Conservation (phyloP, 2,113 vertebrate species). For the Protobothrops mucrosquamatus region DNA sequence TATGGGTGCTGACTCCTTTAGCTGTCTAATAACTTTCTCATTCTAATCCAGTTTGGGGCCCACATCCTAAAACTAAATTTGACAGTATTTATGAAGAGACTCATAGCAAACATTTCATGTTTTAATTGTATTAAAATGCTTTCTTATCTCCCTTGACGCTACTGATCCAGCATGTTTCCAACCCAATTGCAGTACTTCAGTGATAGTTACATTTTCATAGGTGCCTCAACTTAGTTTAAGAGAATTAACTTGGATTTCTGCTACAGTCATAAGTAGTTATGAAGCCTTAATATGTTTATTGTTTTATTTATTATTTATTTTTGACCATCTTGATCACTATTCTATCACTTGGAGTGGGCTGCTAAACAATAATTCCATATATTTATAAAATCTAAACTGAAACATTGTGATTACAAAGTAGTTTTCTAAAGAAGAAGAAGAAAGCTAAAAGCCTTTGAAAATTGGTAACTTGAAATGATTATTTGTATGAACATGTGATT, state of each 20-base stretch:
- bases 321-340: background rate
- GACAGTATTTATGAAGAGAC: background rate
- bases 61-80: background rate
- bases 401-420: background rate
- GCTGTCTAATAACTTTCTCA: background rate
- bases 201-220: background rate
- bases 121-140: background rate
- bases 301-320: background rate
- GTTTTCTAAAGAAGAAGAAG: background rate
- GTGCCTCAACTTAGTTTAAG: background rate
- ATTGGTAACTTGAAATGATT: background rate
- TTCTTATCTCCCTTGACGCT: background rate
- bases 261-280: background rate
- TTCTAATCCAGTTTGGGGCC: background rate
- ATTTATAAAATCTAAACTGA: background rate
- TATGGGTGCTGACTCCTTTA: background rate
- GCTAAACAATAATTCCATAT: background rate
- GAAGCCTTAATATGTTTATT: background rate
- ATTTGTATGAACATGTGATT: background rate
- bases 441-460: background rate
- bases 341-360: background rate
- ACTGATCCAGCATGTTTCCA: background rate
- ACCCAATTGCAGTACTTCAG: background rate
- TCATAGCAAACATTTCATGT: background rate
- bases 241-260: background rate